Evolutionary conservation across 2,113 vertebrate genomes (phyloP), one percentile per base, ranked within the genome.

Genomic region (Nothobranchius kuhntae): DNA sequence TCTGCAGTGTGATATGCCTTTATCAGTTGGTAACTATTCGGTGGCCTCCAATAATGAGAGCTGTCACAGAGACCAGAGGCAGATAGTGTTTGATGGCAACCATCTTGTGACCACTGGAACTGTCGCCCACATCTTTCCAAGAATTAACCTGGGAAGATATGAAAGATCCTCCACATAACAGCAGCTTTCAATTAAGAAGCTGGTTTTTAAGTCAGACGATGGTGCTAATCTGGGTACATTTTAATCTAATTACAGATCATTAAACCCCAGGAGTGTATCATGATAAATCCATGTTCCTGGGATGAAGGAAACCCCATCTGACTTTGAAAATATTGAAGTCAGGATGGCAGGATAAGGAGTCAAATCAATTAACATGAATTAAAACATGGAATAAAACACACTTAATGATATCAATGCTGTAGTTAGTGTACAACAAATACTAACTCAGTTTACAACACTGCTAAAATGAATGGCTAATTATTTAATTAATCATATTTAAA

Each of bases 1-100:
- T 94, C 91, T 46, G 87, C 87, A 89, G 74, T 76, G 85, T 79
- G 87, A 91, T 90, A 87, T 78, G 87, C 84, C 86, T 91, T 91
- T 91, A 90, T 92, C 90, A 87, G 89, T 85, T 84, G 83, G 87
- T 81, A 84, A 86, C 82, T 90, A 86, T 88, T 89, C 65, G 60
- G 69, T 80, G 76, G 83, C 78, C 77, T 62, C 73, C 81, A 87
- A 87, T 89, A 90, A 92, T 91, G 89, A 89, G 83, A 88, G 78
- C 86, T 86, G 87, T 91, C 89, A 88, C 64, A 38, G 79, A 68
- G 65, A 73, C 59, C 75, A 83, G 79, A 64, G 74, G 74, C 38
- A 42, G 76, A 75, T 77, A 48, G 73, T 84, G 78, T 82, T 88
- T 84, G 72, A 91, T 84, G 75, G 72, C 52, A 69, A 86, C 86